Evolutionary conservation across 2,888 invertebrate genomes (phyloP), one percentile per base, ranked within the genome.

Genomic region (Meandrusa payeni): DNA sequence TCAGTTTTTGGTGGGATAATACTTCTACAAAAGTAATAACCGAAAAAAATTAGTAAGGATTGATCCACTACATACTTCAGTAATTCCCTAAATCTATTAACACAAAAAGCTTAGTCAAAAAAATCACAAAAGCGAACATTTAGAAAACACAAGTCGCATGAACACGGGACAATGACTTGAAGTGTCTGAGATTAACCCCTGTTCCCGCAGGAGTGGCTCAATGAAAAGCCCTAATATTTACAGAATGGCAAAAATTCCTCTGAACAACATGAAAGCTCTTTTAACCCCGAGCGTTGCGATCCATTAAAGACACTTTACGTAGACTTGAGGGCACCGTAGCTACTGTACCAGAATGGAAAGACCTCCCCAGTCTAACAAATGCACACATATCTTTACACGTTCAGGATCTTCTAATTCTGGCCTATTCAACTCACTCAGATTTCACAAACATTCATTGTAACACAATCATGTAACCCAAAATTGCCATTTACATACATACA

Each of bases 261-360:
- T 68, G 65, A 72, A 70, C 65, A 66, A 72, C 60, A 72, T 63
- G 67, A 80, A 78, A 77, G 75, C 79, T 71, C 76, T 80, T 75
- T 69, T 72, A 70, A 71, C 75, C 67, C 64, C 56, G 59, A 64
- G 74, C 76, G 62, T 60, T 62, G 69, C 60, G 75, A 68, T 73
- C 74, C 79, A 78, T 82, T 81, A 80, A 69, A 71, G 73, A 76
- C 78, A 80, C 85, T 82, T 80, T 67, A 74, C 69, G 65, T 61
- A 69, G 72, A 74, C 78, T 81, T 61, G 71, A 80, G 78, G 70
- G 74, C 69, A 66, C 57, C 64, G 58, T 61, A 61, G 69, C 66
- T 67, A 68, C 67, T 59, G 59, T 63, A 65, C 69, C 70, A 70
- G 63, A 64, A 63, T 64, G 60, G 54, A 52, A 52, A 59, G 71